A percentile compares a stretch with the other conserved stretches of the same genome.
These are phyloP conservation scores for Drosophila nasuta DNA, from an alignment of 1,140 invertebrate genomes.

Conservation along the genomic window DNA sequence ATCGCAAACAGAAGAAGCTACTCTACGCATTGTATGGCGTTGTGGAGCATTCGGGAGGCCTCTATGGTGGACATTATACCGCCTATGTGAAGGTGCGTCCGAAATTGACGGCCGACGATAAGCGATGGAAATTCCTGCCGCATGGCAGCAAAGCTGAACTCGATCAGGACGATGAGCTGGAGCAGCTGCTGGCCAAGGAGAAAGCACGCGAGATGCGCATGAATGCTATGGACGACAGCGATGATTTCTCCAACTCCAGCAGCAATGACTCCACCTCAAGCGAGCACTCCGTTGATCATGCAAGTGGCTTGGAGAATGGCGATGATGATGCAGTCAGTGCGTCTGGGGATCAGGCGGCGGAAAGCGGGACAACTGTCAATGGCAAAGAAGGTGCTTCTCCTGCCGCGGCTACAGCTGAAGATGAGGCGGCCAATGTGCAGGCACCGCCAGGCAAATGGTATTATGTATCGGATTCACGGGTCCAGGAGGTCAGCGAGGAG, in stretches of 20 bases:
- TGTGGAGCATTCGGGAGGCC: constrained; percentile 96
- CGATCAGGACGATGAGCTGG: constrained; percentile 79
- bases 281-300: constrained; percentile 64
- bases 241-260: constrained; percentile 86
- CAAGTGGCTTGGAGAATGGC: constrained; percentile 83
- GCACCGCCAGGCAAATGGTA: constrained; percentile 94
- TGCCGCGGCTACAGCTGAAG: neutral
- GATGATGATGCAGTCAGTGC: constrained; percentile 65
- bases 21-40: constrained; percentile 97
- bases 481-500: constrained; percentile 92
- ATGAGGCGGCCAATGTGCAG: constrained; percentile 84
- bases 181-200: constrained; percentile 74
- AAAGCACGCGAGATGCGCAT: constrained; percentile 82
- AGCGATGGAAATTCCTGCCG: constrained; percentile 89
- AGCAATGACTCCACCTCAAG: constrained; percentile 85
- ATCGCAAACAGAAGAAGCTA: constrained; percentile 88
- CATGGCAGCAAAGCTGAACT: constrained; percentile 86
- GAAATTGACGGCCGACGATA: constrained; percentile 86
- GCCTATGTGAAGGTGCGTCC: constrained; percentile 93
- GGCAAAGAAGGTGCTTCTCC: neutral
- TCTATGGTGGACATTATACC: constrained; percentile 98
- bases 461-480: constrained; percentile 95
- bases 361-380: constrained; percentile 2
- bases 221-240: constrained; percentile 81
- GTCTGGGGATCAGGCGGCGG: constrained; percentile 9